A percentile compares a stretch with the other conserved stretches of the same genome.
Conservation (phyloP, 2,888 invertebrate genomes). For the Pemphredon lugubris region DNA sequence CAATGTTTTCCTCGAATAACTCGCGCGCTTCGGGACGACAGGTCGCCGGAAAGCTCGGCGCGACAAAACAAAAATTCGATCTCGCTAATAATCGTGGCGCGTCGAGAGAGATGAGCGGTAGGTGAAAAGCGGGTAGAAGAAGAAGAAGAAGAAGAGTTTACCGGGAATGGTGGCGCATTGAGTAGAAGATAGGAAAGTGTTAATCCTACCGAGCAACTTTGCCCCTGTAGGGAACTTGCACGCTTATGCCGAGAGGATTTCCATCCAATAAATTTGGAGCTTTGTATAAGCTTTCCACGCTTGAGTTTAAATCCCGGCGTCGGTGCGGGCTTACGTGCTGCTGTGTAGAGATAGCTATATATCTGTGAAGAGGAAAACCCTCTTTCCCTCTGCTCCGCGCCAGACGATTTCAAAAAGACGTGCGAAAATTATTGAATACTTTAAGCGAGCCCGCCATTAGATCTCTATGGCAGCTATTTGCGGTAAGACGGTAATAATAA, state of each 20-base stretch:
- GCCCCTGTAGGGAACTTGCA: conserved; percentile 79
- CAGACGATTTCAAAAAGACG: conserved; percentile 53
- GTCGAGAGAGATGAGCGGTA: conserved; percentile 30
- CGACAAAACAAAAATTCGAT: conserved; percentile 30
- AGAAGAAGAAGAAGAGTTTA: conserved; percentile 56
- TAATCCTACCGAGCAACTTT: conserved; percentile 83
- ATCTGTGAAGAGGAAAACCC: conserved; percentile 60
- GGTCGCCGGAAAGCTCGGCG: not conserved
- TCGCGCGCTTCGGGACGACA: no score
- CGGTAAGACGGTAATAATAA: no score
- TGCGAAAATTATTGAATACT: conserved; percentile 58
- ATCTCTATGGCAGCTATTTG: conserved; percentile 29
- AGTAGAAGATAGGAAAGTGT: conserved; percentile 82
- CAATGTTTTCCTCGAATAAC: no score
- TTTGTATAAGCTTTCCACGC: conserved; percentile 84
- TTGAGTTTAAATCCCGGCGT: conserved; percentile 80
- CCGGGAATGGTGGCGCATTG: conserved; percentile 71
- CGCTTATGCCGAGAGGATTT: conserved; percentile 82
- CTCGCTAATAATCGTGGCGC: not conserved
- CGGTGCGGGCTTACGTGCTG: conserved; percentile 68
- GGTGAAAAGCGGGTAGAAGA: conserved; percentile 27
- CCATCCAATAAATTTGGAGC: conserved; percentile 84
- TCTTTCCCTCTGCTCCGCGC: conserved; percentile 53
- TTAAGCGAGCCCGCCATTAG: conserved; percentile 35
- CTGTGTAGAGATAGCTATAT: conserved; percentile 62